Base-by-base conservation (phyloP, 2,797 vertebrate genomes). In the Thaleichthys pacificus region DNA sequence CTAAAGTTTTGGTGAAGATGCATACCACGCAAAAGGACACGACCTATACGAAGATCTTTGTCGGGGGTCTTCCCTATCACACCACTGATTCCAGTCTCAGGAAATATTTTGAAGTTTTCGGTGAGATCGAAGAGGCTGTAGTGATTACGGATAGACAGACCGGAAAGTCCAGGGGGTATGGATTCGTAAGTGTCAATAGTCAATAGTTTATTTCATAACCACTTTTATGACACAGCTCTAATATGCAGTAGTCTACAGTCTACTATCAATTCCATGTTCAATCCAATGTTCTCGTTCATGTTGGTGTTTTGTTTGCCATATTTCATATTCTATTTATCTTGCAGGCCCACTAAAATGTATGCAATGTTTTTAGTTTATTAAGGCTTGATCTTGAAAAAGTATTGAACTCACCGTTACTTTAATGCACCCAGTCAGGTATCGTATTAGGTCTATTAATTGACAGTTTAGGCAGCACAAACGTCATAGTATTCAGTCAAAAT, bases 11-110 rank as follows among this genome's bases (percentile, higher is more conserved):
- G 61, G 79, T 86, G 86, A 95, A 94, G 90, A 96, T 96, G 95
- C 95, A 95, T 93, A 95, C 93, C 79, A 95, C 94, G 69, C 95
- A 96, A 91, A 96, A 95, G 89, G 95, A 96, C 86, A 96, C 95
- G 67, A 96, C 95, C 69, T 96, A 95, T 85, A 96, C 95, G 87
- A 96, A 95, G 89, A 96, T 96, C 87, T 96, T 96, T 88, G 95
- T 96, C 81, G 95, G 95, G 81, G 95, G 95, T 63, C 89, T 96
- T 71, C 95, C 95, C 75, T 96, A 96, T 82, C 95, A 96, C 88
- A 95, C 95, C 89, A 96, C 94, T 71, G 95, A 96, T 88, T 94
- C 94, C 87, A 95, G 94, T 84, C 93, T 96, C 82, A 94, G 95
- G 89, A 95, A 95, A 87, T 96, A 95, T 89, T 96, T 96, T 82